Conservation (phyloP, 2,113 vertebrate species). For the Genyomyrus donnyi region DNA sequence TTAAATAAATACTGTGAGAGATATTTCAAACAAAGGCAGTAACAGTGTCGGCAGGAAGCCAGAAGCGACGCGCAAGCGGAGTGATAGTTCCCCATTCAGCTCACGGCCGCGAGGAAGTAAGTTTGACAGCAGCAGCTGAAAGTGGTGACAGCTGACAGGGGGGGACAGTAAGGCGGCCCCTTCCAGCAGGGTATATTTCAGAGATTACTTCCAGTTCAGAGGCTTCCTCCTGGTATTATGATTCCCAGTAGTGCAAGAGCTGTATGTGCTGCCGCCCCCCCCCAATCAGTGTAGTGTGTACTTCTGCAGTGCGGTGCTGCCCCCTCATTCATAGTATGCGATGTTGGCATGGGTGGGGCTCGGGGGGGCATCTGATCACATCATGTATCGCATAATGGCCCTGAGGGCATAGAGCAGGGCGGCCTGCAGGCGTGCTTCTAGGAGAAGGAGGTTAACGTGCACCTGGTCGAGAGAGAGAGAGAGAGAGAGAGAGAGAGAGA, state of each 20-base stretch:
- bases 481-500: background rate
- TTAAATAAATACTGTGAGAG: constrained; percentile 16
- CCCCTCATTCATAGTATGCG: background rate
- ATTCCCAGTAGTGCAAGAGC: background rate
- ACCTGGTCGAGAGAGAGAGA: constrained; percentile 54
- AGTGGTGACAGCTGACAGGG: background rate
- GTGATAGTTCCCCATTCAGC: background rate
- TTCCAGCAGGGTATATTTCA: background rate
- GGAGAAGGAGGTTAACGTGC: constrained; percentile 82
- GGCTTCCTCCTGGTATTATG: background rate
- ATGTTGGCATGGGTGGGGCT: background rate
- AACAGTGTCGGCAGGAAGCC: background rate
- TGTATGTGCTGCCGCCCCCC: background rate
- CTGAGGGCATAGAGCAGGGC: constrained; percentile 84
- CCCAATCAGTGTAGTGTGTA: background rate
- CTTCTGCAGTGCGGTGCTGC: background rate
- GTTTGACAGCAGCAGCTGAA: background rate
- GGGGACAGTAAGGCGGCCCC: background rate
- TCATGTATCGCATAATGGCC: constrained; percentile 70
- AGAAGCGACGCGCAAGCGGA: background rate
- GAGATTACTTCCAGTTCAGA: background rate
- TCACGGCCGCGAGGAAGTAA: background rate
- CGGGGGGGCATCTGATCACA: constrained; percentile 37
- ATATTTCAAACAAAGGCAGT: background rate
- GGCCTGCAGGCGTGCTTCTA: constrained; percentile 88